Base-by-base conservation (phyloP, 1,140 invertebrate species). In the Temnothorax nylanderi region DNA sequence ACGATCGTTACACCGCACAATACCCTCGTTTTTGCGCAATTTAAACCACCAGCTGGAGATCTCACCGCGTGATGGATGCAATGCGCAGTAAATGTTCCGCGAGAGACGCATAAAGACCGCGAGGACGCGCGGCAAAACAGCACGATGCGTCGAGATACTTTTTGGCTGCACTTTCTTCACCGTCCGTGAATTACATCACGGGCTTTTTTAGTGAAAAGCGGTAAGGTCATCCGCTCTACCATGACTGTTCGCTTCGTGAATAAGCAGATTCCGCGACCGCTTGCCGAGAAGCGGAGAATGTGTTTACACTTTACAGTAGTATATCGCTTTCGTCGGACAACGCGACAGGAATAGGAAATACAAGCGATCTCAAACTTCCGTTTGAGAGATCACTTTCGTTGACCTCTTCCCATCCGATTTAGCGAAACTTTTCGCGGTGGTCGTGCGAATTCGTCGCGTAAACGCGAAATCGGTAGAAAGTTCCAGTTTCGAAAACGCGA, bases 381-480 rank as follows among this genome's bases (percentile, higher is more conserved):
- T 26, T 26, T 89, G 77, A 76, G 84, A n/a, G 89, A 92, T 92
- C 90, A 91, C 92, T 93, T 92, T 93, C 92, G 74, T 92, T 92
- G 77, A 91, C 88, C 92, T 93, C 92, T 89, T 90, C 91, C 11
- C 37, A 11, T 26, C 41, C 41, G 69, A 67, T 44, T 21, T 47
- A 67, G 60, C 41, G 41, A 75, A 77, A 88, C 58, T 88, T 88
- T 71, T 62, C 47, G 67, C 86, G 64, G 80, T 72, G 49, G 81
- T 34, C 13, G 26, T 58, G 1, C n/a, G 34, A 49, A 26, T 16
- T 62, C 75, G 58, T 62, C 6, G 13, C 76, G 72, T 80, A 72
- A 91, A 67, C 58, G 16, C 88, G 78, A 88, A 69, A 84, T 88
- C 77, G 82, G 51, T 92, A 92, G 92, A 93, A 93, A 93, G 92